phyloP scores from a whole-genome alignment of 2,113 vertebrate species.

The Pseudorectes ferrugineus region DNA sequence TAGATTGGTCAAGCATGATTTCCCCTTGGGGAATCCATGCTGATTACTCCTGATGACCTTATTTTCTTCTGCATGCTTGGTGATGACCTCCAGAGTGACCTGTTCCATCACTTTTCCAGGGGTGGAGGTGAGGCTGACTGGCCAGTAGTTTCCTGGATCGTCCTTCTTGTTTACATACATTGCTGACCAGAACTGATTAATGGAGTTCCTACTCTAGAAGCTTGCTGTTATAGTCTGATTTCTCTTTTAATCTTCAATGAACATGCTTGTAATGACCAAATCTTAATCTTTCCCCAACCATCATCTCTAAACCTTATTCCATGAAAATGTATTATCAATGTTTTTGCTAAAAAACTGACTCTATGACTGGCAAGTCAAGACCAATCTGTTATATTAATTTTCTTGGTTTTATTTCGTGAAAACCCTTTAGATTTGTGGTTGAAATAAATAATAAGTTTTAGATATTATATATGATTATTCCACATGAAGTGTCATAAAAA shows the following conservation, averaged over 20 bases:
- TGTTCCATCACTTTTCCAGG: neutral
- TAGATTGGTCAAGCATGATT: neutral
- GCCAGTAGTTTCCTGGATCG: neutral
- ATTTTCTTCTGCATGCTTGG: neutral
- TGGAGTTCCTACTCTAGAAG: neutral
- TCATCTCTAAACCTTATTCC: neutral
- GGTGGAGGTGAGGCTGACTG: neutral
- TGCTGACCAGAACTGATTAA: neutral
- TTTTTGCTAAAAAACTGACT: neutral
- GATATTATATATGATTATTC: fast-evolving
- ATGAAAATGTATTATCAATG: neutral
- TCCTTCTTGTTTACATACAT: neutral
- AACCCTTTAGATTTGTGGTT: neutral
- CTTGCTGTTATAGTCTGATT: neutral
- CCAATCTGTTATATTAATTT: neutral
- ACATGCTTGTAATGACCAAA: neutral
- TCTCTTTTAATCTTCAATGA: neutral
- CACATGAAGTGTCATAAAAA: neutral
- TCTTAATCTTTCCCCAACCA: neutral
- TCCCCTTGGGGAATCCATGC: neutral
- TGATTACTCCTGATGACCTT: neutral
- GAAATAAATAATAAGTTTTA: neutral
- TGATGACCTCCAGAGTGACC: neutral
- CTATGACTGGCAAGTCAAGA: neutral
- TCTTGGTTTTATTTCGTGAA: neutral